A percentile compares a stretch with the other conserved stretches of the same genome.
These are phyloP conservation scores for Megalurothrips usitatus DNA, from an alignment of 2,888 invertebrate genomes.

Conservation along the genomic window DNA sequence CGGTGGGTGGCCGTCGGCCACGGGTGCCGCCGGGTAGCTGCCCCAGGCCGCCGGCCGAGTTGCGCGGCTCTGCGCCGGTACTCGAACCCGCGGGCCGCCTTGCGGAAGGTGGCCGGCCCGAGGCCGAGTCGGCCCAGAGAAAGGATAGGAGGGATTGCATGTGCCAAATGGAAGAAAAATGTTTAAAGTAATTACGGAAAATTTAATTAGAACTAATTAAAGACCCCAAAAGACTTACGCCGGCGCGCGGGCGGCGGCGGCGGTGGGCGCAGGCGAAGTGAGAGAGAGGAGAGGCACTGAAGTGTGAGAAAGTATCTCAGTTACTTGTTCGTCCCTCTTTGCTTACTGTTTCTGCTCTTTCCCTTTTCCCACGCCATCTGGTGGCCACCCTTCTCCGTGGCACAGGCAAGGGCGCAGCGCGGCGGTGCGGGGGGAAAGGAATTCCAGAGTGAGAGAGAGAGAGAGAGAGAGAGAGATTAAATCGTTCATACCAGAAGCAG, in stretches of 20 bases:
- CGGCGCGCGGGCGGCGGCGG: not conserved
- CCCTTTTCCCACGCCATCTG: not conserved
- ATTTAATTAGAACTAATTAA: constrained; percentile 49
- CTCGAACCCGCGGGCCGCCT: not conserved
- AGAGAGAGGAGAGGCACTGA: not conserved
- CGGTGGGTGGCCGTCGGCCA: too few relatives aligned
- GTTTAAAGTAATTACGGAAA: constrained; percentile 46
- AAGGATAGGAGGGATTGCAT: constrained; percentile 11
- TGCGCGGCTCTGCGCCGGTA: too few relatives aligned
- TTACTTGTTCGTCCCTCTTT: constrained; percentile 8
- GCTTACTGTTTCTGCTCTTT: not conserved
- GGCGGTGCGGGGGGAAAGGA: not conserved
- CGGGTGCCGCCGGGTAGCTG: too few relatives aligned
- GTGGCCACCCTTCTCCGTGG: not conserved
- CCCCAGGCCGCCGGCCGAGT: too few relatives aligned
- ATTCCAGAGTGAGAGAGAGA: not conserved
- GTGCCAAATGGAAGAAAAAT: constrained; percentile 41
- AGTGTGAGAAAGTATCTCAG: constrained; percentile 26
- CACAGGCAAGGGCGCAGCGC: too few relatives aligned
- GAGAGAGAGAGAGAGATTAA: not conserved
- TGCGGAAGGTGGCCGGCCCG: not conserved
- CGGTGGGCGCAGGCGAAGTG: not conserved
- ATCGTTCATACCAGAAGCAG: too few relatives aligned
- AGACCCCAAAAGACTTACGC: constrained; percentile 37
- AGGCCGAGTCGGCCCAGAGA: not conserved